A percentile compares a stretch with the other conserved stretches of the same genome.
phyloP scores from a whole-genome alignment of 2,797 vertebrate species.

The Taeniopygia guttata region DNA sequence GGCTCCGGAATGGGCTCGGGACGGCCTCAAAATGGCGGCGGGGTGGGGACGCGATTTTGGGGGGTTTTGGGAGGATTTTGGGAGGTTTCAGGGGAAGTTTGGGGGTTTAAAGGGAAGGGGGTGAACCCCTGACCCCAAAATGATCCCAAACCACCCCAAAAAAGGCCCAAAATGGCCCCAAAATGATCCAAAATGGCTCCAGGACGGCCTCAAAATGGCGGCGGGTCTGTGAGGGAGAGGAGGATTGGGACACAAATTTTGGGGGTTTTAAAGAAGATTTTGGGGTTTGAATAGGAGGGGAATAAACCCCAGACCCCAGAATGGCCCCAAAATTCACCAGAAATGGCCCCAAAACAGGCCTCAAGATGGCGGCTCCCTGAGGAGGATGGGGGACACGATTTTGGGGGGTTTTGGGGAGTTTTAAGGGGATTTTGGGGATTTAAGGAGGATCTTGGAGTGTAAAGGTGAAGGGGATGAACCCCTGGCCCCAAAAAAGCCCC shows the following conservation, averaged over 20 bases:
- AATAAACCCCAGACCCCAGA: not conserved
- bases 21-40: not conserved
- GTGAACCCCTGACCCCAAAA: not conserved
- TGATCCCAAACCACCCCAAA: too few species aligned
- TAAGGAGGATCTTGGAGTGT: not conserved
- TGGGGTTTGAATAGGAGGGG: too few species aligned
- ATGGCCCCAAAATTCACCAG: not conserved
- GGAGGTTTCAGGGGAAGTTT: fast-evolving
- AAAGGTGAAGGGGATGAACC: not conserved
- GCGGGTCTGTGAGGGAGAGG: too few species aligned
- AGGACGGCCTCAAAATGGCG: too few species aligned
- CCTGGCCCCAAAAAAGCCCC: not conserved
- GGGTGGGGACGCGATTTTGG: fast-evolving
- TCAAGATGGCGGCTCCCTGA: not conserved
- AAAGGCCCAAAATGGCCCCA: fast-evolving
- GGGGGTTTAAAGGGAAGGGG: too few species aligned
- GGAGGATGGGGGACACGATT: fast-evolving
- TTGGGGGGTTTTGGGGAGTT: too few species aligned
- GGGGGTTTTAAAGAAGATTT: too few species aligned
- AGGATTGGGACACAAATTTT: too few species aligned
- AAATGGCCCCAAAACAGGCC: too few species aligned
- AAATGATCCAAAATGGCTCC: fast-evolving
- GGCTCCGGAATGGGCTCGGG: too few species aligned
- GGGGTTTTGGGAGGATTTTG: not conserved
- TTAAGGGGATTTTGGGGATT: not conserved